A percentile compares a stretch with the other conserved stretches of the same genome.
These are phyloP conservation scores for Hypotaenidia okinawae DNA, from an alignment of 2,797 vertebrate genomes.

Conservation along the genomic window DNA sequence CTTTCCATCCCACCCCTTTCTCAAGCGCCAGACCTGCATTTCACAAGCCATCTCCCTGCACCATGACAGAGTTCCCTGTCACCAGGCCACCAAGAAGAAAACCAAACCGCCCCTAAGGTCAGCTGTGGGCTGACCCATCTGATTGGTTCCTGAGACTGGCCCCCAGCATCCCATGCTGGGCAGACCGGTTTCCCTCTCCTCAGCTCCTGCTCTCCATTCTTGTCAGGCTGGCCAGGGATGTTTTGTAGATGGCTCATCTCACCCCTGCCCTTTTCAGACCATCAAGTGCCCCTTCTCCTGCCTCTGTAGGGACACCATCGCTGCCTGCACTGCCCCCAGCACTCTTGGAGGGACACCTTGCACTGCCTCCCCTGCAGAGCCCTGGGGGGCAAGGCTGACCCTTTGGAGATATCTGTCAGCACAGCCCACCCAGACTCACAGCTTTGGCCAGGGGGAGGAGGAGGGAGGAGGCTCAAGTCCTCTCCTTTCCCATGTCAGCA, in stretches of 20 bases:
- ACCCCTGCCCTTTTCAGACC: neutral
- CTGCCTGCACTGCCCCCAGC: neutral
- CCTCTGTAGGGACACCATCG: neutral
- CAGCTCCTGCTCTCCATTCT: neutral
- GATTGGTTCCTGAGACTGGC: neutral
- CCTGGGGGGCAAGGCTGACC: neutral
- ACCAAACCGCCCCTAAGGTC: neutral
- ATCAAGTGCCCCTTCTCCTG: neutral
- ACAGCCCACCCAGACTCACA: neutral
- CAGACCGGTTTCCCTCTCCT: neutral
- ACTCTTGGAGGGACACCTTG: accelerated
- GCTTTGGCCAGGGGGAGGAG: neutral
- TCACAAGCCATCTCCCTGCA: neutral
- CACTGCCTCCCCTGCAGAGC: neutral
- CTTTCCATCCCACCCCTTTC: neutral
- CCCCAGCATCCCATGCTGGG: neutral
- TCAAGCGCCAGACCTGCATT: neutral
- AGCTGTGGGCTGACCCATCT: neutral
- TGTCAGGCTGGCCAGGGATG: neutral
- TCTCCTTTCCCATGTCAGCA: neutral
- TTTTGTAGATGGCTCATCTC: neutral
- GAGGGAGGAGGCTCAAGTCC: neutral
- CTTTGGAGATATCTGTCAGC: neutral
- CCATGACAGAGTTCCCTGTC: neutral
- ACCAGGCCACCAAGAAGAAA: neutral